These are phyloP conservation scores for Sorex araneus DNA, from an alignment of 2,113 vertebrate genomes.

Conservation along the genomic window DNA sequence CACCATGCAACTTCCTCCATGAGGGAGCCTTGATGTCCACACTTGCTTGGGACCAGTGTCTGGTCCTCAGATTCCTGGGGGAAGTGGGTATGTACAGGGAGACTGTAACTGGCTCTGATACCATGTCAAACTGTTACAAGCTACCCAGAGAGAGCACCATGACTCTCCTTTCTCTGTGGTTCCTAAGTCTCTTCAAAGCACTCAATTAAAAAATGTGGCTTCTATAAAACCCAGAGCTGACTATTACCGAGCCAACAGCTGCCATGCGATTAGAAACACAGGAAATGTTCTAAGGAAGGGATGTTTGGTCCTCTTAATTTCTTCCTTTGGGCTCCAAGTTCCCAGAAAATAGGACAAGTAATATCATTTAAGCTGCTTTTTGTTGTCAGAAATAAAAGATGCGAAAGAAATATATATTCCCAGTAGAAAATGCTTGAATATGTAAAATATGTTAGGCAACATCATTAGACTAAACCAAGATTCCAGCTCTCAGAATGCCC, in stretches of 20 bases:
- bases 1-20: neutral
- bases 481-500: neutral
- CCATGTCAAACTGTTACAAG: conserved; percentile 81
- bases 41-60: neutral
- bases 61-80: neutral
- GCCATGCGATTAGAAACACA: conserved; percentile 79
- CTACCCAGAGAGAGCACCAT: conserved; percentile 44
- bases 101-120: conserved; percentile 63
- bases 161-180: conserved; percentile 52
- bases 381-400: conserved; percentile 51
- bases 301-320: conserved; percentile 68
- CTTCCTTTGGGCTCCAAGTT: conserved; percentile 66
- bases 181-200: conserved; percentile 80
- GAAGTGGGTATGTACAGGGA: conserved; percentile 31
- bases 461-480: conserved; percentile 10
- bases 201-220: conserved; percentile 78
- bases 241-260: conserved; percentile 73
- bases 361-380: neutral
- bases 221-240: conserved; percentile 81
- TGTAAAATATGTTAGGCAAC: conserved; percentile 38
- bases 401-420: conserved; percentile 1
- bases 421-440: conserved; percentile 32
- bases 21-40: neutral
- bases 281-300: conserved; percentile 65
- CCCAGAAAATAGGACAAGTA: conserved; percentile 48